A percentile compares a stretch with the other conserved stretches of the same genome.
phyloP scores from a whole-genome alignment of 2,113 vertebrate species.

The Alosa alosa region DNA sequence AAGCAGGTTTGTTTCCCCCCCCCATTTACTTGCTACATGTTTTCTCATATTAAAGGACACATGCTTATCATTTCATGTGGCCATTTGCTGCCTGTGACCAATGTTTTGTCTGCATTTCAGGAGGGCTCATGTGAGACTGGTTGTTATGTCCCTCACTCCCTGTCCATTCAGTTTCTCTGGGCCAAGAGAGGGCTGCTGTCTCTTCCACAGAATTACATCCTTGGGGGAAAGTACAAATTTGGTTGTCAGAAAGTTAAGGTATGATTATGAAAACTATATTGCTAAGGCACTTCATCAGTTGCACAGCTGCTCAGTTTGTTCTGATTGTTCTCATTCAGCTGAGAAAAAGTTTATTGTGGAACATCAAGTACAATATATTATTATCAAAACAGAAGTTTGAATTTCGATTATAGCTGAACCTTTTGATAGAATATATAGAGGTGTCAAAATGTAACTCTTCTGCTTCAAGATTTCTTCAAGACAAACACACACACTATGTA shows the following conservation, averaged over 20 bases:
- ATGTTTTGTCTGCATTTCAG: constrained; percentile 43
- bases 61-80: neutral
- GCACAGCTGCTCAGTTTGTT: neutral
- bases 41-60: neutral
- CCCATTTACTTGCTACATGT: neutral
- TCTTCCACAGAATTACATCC: constrained; percentile 67
- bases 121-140: constrained; percentile 59
- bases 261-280: neutral
- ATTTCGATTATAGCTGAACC: neutral
- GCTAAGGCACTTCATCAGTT: neutral
- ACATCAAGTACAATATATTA: neutral
- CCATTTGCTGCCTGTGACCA: neutral
- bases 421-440: neutral
- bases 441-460: neutral
- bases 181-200: constrained; percentile 64
- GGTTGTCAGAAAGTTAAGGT: constrained; percentile 66
- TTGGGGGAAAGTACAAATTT: constrained; percentile 69
- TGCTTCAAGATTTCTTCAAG: neutral
- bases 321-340: neutral
- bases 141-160: constrained; percentile 65
- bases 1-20: neutral
- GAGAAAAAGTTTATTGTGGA: neutral
- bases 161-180: constrained; percentile 69
- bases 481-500: neutral
- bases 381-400: neutral